Evolutionary conservation across 1,140 invertebrate species (phyloP), one percentile per base, ranked within the genome.

Genomic region (Drosophila takahashii): DNA sequence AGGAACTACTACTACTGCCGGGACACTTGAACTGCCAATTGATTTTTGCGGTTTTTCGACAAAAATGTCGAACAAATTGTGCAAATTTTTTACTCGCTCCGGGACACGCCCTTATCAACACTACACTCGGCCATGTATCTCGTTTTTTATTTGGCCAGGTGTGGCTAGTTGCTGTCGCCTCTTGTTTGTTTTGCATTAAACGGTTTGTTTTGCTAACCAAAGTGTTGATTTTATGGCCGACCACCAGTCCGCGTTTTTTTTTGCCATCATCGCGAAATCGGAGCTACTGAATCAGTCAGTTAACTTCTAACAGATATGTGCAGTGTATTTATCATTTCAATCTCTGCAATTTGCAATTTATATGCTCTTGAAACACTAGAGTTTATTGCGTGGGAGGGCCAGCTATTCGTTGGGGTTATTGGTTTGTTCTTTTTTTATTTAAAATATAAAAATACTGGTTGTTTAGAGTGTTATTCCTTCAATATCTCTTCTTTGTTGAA

Each of bases 191-290:
- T 77, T 70, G 54, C 64, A 77, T 81, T 77, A 81, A 81, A 54
- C 65, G 53, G 59, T 65, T 78, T 78, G 77, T 90, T 90, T 91
- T 89, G 75, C 75, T 89, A 91, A 91, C 89, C 89, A 89, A 89
- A 81, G 84, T 91, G 89, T 91, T 91, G 89, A 91, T 85, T 81
- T 91, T 90, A 84, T 81, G 72, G 83, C 72, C 75, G 47, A 64
- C 69, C 77, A 54, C 36, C 58, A 70, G 27, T 36, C 16, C 9
- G 56, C n/a, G 6, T 34, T 45, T 57, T 37, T 52, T 36, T 37
- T 39, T 54, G 10, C 18, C 16, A 41, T 22, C 62, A 47, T 29
- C 22, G 11, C 64, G 66, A 74, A 64, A 74, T 64, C 16, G 9
- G 71, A 74, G 58, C 70, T 61, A 61, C 66, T 41, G 64, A 70